A percentile compares a stretch with the other conserved stretches of the same genome.
Conservation (phyloP, 2,888 invertebrate genomes). For the Tipula unca region DNA sequence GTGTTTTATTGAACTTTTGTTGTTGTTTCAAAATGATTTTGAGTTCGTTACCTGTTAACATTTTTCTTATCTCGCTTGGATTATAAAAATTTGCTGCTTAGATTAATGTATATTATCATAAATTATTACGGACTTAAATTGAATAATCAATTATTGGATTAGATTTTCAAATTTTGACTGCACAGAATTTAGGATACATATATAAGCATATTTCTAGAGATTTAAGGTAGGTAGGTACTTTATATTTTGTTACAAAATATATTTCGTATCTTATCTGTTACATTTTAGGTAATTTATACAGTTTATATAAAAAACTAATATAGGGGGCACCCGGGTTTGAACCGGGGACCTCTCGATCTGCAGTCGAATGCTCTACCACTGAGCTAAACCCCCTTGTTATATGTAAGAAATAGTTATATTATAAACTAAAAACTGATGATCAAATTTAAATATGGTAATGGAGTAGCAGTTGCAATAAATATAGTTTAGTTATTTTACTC, state of each 20-base stretch:
- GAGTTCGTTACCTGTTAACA: neutral
- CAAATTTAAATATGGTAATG: too few species aligned
- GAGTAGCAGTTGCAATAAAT: neutral
- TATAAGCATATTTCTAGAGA: too few species aligned
- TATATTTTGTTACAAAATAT: too few species aligned
- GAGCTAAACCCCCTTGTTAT: constrained; percentile 18
- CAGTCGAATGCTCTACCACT: constrained; percentile 22
- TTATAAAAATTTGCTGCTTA: neutral
- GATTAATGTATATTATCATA: neutral
- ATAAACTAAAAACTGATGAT: neutral
- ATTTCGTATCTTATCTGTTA: too few species aligned
- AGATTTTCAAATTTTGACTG: neutral
- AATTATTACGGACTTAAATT: neutral
- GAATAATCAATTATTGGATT: neutral
- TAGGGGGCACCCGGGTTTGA: constrained; percentile 21
- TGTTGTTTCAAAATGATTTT: neutral
- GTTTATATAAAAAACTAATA: neutral
- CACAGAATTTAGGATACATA: neutral
- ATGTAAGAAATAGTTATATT: too few species aligned
- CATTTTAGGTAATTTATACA: too few species aligned
- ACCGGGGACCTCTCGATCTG: constrained; percentile 22
- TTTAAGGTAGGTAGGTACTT: too few species aligned
- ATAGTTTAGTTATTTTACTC: neutral
- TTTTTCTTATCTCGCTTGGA: neutral
- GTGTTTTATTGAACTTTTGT: too few species aligned